Evolutionary conservation across 2,888 invertebrate genomes (phyloP), one percentile per base, ranked within the genome.

Genomic region (Mesorhabditis belari): DNA sequence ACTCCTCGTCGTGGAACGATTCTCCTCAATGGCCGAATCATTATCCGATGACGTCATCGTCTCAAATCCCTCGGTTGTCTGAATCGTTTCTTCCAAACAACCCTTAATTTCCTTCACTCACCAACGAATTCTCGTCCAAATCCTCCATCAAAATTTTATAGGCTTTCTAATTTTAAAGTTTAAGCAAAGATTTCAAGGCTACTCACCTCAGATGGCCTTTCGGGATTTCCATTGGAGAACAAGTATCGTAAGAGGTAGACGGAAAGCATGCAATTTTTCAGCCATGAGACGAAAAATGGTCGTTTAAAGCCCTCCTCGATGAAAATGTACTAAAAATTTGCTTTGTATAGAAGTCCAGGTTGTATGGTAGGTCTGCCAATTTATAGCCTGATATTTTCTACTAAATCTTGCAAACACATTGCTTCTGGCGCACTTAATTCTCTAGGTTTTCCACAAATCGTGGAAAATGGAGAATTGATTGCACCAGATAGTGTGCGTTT

Each of bases 211-310:
- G 62, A 28, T 9, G 50, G 53, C 55, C 12, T 62, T 59, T 9
- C 60, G 29, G 51, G 64, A 60, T 24, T 62, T 63, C n/a, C 53
- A 62, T 3, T 62, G 19, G 55, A 4, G 56, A 29, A 24, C 1
- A 66, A 25, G 56, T 70, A 88, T 51, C 93, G 89, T 76, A 92
- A 83, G 71, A 96, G 86, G 83, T 95, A 96, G 67, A 95, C 84
- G 63, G 90, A 88, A 79, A 96, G 91, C 87, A 95, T 87, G 44
- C 91, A 92, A 62, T 92, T 92, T 83, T 94, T 92, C 65, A 93
- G 86, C 83, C 95, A 96, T 23, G 94, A 92, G 77, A 89, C 90
- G 83, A 96, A 91, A 84, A 94, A 95, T 56, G 96, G 95, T 81
- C 94, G 91, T 80, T 91, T 88, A 81, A 89, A 90, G 64, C 89